A percentile compares a stretch with the other conserved stretches of the same genome.
Evolutionary conservation across 2,888 invertebrate genomes (phyloP).

Genomic region (Rhamnusium bicolor): DNA sequence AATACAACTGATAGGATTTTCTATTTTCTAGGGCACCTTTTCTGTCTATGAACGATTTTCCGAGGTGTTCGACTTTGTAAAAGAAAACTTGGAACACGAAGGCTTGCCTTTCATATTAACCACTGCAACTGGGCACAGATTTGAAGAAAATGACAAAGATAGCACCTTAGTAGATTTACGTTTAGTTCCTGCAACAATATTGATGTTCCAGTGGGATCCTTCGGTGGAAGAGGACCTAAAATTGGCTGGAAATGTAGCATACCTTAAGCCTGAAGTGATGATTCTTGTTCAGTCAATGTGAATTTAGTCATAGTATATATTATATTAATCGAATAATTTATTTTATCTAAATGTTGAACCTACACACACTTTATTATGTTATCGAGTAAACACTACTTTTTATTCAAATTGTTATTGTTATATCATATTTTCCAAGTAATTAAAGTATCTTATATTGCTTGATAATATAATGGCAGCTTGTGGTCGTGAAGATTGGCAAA

Average conservation of each 20-base stretch:
- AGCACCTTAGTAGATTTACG: constrained; percentile 84
- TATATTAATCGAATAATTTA: constrained; percentile 24
- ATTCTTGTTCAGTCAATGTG: constrained; percentile 78
- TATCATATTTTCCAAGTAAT: not conserved
- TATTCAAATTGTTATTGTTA: not conserved
- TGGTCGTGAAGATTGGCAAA: too few relatives aligned
- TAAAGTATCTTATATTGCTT: not conserved
- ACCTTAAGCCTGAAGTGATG: constrained; percentile 85
- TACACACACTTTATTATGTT: constrained; percentile 29
- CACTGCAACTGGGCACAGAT: constrained; percentile 79
- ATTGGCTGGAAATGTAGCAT: constrained; percentile 75
- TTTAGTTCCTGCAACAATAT: constrained; percentile 87
- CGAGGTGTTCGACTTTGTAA: constrained; percentile 85
- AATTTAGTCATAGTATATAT: constrained; percentile 33
- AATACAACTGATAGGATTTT: too few relatives aligned
- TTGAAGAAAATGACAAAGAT: constrained; percentile 79
- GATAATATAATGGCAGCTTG: too few relatives aligned
- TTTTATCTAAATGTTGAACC: constrained; percentile 32
- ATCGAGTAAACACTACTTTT: constrained; percentile 4
- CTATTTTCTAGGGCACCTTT: constrained; percentile 86
- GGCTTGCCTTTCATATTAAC: constrained; percentile 81
- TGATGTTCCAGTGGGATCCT: constrained; percentile 83
- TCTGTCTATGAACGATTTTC: constrained; percentile 85
- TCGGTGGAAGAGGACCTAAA: constrained; percentile 73
- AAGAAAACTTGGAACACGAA: constrained; percentile 81